Evolutionary conservation across 2,113 vertebrate species (phyloP), one percentile per base, ranked within the genome.

Genomic region (Nansenia antarctica): DNA sequence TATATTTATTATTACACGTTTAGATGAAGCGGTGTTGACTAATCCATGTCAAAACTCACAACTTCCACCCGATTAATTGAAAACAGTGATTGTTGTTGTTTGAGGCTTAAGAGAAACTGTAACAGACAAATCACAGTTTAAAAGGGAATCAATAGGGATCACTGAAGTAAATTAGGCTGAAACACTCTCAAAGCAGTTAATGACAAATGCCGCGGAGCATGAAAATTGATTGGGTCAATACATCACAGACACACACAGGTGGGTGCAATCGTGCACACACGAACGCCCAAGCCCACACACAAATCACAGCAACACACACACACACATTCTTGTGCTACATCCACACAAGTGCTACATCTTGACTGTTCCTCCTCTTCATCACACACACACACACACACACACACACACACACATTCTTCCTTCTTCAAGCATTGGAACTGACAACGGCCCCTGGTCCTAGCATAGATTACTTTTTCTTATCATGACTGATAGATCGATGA

Each of bases 101-200:
- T 68, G 15, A 66, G 65, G 76, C 63, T 82, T 73, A 83, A 76
- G 32, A 65, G 67, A 78, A 86, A 82, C 75, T 71, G 80, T 77
- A 82, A 53, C 69, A 80, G 85, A 87, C 84, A 87, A 86, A 90
- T 87, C 81, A 57, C 85, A 81, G 77, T 88, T 91, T 86, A 87
- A 87, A 86, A 77, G 74, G 67, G 69, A 86, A 91, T 91, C 89
- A 77, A 89, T 90, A 79, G 74, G 76, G 81, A 76, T 81, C 67
- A 74, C 82, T 59, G 79, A 85, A 84, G 76, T 82, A 82, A 87
- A 87, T 88, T 80, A 85, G 79, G 80, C 82, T 78, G 86, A 87
- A 85, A 80, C 82, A 75, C 81, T 84, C 77, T 80, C 59, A 81
- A 78, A 78, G 81, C 85, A 79, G 79, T 81, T 86, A 84, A 88